Percentiles rank a stretch among this genome's conserved stretches.
phyloP scores from a whole-genome alignment of 2,113 vertebrate genomes.

The Sphyrna mokarran region DNA sequence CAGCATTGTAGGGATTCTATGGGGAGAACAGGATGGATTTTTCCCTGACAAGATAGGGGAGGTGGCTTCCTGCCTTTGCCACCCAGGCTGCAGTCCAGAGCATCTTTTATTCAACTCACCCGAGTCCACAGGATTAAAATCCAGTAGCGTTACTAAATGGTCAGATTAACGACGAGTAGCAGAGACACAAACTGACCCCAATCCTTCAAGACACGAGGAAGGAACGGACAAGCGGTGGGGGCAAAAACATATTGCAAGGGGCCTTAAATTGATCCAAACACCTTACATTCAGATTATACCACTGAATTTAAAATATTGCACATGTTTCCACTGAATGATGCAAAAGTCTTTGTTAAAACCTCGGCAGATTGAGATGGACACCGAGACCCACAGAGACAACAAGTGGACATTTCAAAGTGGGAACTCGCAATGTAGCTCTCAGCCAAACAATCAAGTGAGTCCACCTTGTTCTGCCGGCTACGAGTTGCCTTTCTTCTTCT shows the following conservation, averaged over 20 bases:
- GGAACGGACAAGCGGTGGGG: not conserved
- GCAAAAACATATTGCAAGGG: not conserved
- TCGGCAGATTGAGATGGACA: not conserved
- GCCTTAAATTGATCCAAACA: not conserved
- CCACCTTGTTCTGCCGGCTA: constrained; percentile 38
- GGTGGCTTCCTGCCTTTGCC: not conserved
- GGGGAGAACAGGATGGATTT: not conserved
- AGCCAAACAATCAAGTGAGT: not conserved
- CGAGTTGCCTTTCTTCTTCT: constrained; percentile 68
- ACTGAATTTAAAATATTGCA: constrained; percentile 8
- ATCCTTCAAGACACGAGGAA: not conserved
- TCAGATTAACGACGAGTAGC: not conserved
- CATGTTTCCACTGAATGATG: constrained; percentile 8
- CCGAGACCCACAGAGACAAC: not conserved
- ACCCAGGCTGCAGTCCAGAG: too few relatives aligned
- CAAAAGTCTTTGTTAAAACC: not conserved
- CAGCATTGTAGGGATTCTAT: too few relatives aligned
- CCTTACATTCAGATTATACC: not conserved
- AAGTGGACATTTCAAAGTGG: not conserved
- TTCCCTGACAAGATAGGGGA: not conserved
- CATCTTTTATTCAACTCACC: not conserved
- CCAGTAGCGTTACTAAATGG: not conserved
- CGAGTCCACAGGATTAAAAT: not conserved
- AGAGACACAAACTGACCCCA: not conserved
- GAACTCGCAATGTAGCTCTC: not conserved